Conservation (phyloP, 2,113 vertebrate species). For the Murina feae region DNA sequence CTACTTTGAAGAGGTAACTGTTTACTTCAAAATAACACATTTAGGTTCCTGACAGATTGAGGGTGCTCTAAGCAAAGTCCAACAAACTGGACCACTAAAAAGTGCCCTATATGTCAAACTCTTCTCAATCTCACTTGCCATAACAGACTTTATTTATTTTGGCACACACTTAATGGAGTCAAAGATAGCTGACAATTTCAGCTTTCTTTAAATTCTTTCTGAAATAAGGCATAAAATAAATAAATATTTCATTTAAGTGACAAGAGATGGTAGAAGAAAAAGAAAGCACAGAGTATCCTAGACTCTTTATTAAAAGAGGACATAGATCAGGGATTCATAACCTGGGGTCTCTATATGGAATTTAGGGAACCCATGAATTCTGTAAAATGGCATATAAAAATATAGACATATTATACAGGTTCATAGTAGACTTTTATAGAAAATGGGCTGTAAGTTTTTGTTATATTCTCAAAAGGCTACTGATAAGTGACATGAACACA, state of each 20-base stretch:
- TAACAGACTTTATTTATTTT: conserved; percentile 11
- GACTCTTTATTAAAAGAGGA: conserved; percentile 29
- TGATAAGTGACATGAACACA: neutral
- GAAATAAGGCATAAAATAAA: neutral
- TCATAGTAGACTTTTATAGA: neutral
- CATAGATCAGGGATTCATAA: neutral
- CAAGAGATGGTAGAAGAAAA: neutral
- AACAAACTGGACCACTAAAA: neutral
- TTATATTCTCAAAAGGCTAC: conserved; percentile 2
- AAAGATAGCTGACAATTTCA: neutral
- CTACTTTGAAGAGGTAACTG: neutral
- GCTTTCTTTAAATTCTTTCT: conserved; percentile 28
- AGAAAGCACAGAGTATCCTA: neutral
- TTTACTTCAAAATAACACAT: conserved; percentile 12
- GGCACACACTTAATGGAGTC: neutral
- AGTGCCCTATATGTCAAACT: neutral
- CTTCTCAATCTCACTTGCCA: neutral
- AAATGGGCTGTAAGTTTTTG: neutral
- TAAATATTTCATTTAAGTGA: conserved; percentile 8
- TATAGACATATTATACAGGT: neutral
- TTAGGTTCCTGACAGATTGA: neutral
- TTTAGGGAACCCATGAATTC: neutral
- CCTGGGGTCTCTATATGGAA: neutral
- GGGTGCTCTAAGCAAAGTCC: neutral
- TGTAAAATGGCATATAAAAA: neutral